Percentiles rank a stretch among this genome's conserved stretches.
phyloP scores from a whole-genome alignment of 2,888 invertebrate species.

The Aleiodes leptofemur region DNA sequence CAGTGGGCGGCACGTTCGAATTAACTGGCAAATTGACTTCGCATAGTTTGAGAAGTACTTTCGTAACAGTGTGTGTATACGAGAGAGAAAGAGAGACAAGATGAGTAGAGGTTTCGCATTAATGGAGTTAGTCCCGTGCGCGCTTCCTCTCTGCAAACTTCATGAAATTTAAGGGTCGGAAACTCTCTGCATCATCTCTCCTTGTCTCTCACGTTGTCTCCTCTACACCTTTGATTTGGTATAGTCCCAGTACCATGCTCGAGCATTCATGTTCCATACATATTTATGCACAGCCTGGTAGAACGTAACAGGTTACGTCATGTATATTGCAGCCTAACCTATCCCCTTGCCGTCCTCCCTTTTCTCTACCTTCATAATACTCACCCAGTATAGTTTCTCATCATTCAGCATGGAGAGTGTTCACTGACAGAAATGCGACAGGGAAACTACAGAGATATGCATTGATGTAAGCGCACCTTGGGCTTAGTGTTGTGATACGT shows the following conservation, averaged over 20 bases:
- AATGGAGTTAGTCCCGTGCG: slow-evolving; percentile 44
- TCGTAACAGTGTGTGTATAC: neutral
- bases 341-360: neutral
- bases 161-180: slow-evolving; percentile 39
- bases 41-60: slow-evolving; percentile 47
- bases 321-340: slow-evolving; percentile 22
- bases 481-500: slow-evolving; percentile 68
- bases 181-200: neutral
- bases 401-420: slow-evolving; percentile 12
- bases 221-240: slow-evolving; percentile 21
- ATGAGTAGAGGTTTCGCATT: slow-evolving; percentile 37
- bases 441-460: neutral
- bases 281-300: slow-evolving; percentile 67
- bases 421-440: slow-evolving; percentile 8
- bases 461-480: slow-evolving; percentile 59
- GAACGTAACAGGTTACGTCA: slow-evolving; percentile 63
- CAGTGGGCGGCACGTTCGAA: slow-evolving; percentile 26
- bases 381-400: neutral
- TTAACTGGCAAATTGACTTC: slow-evolving; percentile 43
- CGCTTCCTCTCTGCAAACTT: slow-evolving; percentile 28
- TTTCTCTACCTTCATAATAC: neutral
- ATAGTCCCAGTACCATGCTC: slow-evolving; percentile 59
- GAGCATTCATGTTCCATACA: slow-evolving; percentile 73
- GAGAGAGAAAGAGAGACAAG: slow-evolving; percentile 5
- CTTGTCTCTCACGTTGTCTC: slow-evolving; percentile 12